phyloP scores from a whole-genome alignment of 2,888 invertebrate genomes.

The Orchesellides sinensis region DNA sequence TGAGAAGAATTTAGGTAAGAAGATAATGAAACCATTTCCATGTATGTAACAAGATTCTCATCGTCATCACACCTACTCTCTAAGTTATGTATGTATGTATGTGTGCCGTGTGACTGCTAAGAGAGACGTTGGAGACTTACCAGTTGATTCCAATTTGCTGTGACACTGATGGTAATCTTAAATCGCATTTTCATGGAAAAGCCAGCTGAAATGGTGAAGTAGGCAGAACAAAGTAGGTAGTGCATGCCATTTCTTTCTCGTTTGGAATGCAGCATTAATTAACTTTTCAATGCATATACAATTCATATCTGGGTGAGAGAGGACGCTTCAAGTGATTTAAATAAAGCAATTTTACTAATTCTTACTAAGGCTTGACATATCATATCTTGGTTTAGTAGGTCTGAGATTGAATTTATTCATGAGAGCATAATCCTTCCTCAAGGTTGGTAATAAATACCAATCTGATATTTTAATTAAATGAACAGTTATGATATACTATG shows the following conservation, averaged over 20 bases:
- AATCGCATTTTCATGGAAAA: conserved; percentile 39
- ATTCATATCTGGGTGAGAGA: conserved; percentile 2
- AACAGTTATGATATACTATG: neutral
- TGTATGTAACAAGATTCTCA: conserved; percentile 7
- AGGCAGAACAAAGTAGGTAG: neutral
- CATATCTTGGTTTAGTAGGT: too few relatives aligned
- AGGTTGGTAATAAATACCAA: conserved; percentile 29
- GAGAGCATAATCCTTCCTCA: conserved; percentile 1
- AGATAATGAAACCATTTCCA: conserved; percentile 30
- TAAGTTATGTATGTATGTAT: neutral
- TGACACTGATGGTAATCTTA: conserved; percentile 53
- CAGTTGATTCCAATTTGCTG: conserved; percentile 60
- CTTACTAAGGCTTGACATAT: neutral
- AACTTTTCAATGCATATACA: conserved; percentile 33
- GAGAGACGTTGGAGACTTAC: neutral
- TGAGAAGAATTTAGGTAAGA: conserved; percentile 15
- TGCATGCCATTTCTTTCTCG: neutral
- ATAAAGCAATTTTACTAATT: conserved; percentile 43
- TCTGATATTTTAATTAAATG: conserved; percentile 48
- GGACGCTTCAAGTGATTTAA: conserved; percentile 43
- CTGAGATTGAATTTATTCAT: conserved; percentile 42
- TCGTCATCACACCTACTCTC: neutral
- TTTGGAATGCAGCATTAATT: conserved; percentile 39
- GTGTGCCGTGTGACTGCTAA: neutral
- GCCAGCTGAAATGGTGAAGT: conserved; percentile 31